Evolutionary conservation across 2,888 invertebrate genomes (phyloP), one percentile per base, ranked within the genome.

Genomic region (Esperia sulphurella): DNA sequence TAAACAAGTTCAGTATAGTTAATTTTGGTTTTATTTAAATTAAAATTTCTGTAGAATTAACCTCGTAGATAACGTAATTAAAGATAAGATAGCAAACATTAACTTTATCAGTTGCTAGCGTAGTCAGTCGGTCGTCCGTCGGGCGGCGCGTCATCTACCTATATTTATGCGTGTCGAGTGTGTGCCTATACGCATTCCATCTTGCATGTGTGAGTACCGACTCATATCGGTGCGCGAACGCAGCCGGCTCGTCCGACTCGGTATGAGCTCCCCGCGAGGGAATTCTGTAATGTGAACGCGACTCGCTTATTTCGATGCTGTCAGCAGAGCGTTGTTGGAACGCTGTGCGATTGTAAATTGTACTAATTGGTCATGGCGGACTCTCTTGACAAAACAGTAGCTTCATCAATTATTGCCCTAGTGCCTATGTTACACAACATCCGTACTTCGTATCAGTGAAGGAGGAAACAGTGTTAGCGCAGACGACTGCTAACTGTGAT

Each of bases 281-380:
- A 82, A 84, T 82, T 82, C 73, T 71, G 78, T 78, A 82, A 71
- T 80, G 84, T 83, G 87, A 86, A 83, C 85, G 83, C 83, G 76
- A 71, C 81, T 77, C 65, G 76, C 71, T 79, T 77, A 82, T 80
- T 83, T 78, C 79, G 74, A 83, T 81, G 78, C 81, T 79, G 85
- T 82, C 83, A 83, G 83, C 81, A 83, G 83, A 80, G 80, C 81
- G 81, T 75, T 74, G 72, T 81, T 78, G 76, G 76, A 78, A 79
- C 75, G 75, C 75, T 80, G 80, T 79, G 80, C 71, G 71, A 73
- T 83, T 83, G 79, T 87, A 83, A 87, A 88, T 86, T 86, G 79
- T 83, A 77, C 85, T 88, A 88, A 87, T 88, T 86, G 82, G 79
- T 75, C 64, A 83, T 84, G 83, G 82, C 85, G 84, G 83, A 75